Conservation (phyloP, 37 sponge, comb jelly and placozoan genomes). For the Beroe ovata region DNA sequence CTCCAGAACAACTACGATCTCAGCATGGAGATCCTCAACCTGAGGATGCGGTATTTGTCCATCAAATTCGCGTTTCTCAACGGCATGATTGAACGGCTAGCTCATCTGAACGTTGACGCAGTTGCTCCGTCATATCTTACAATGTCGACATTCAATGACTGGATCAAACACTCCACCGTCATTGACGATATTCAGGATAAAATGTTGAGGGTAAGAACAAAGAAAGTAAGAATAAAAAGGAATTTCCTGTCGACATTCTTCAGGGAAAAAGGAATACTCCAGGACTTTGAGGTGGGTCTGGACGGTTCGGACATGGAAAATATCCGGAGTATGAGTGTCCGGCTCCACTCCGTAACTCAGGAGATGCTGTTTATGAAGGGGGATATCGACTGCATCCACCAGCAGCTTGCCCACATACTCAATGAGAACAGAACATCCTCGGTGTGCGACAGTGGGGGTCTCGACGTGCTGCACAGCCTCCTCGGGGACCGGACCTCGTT, state of each 20-base stretch:
- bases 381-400: constrained; percentile 35
- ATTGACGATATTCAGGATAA: constrained; percentile 56
- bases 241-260: constrained; percentile 11
- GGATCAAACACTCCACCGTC: constrained; percentile 43
- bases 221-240: constrained; percentile 25
- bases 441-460: not conserved
- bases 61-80: constrained; percentile 52
- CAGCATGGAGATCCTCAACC: constrained; percentile 4
- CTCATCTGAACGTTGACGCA: not conserved
- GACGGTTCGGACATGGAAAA: not conserved
- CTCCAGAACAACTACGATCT: constrained; percentile 35
- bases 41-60: constrained; percentile 52
- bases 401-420: constrained; percentile 28
- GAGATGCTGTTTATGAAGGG: constrained; percentile 42
- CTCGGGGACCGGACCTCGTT: not conserved
- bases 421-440: not conserved
- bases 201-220: constrained; percentile 19
- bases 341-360: constrained; percentile 5
- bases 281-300: not conserved
- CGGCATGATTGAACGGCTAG: constrained; percentile 42
- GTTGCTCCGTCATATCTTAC: constrained; percentile 6
- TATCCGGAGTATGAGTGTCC: not conserved
- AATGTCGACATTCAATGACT: constrained; percentile 43
- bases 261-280: not conserved
- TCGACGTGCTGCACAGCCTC: constrained; percentile 8